These are phyloP conservation scores for Clarias batrachus DNA, from an alignment of 2,113 vertebrate genomes.

Conservation along the genomic window DNA sequence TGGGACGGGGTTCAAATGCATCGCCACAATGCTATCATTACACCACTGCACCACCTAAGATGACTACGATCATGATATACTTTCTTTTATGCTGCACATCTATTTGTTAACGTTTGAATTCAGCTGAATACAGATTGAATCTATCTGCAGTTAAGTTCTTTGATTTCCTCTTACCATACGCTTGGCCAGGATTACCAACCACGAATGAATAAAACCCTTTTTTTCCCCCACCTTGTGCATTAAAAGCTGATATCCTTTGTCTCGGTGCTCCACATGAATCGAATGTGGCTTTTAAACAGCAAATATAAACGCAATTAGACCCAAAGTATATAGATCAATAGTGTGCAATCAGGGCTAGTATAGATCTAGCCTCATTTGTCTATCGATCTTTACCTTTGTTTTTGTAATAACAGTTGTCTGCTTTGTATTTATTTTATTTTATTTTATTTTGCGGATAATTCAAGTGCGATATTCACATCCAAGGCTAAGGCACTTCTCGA, in stretches of 20 bases:
- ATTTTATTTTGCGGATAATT: not conserved
- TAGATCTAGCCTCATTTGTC: not conserved
- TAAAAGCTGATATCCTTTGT: not conserved
- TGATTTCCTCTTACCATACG: not conserved
- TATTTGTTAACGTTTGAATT: not conserved
- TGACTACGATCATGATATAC: too few relatives aligned
- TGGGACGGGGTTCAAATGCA: too few relatives aligned
- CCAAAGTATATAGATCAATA: not conserved
- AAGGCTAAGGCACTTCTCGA: not conserved
- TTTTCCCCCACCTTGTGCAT: not conserved
- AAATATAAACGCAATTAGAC: slow-evolving; percentile 1
- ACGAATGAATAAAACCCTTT: not conserved
- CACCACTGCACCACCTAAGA: too few relatives aligned
- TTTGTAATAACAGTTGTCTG: not conserved
- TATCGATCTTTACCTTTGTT: not conserved
- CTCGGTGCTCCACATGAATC: not conserved
- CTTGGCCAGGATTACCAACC: not conserved
- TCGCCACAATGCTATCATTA: too few relatives aligned
- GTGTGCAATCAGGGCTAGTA: not conserved
- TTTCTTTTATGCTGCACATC: not conserved
- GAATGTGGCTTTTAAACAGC: not conserved
- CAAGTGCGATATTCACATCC: not conserved
- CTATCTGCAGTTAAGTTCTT: not conserved
- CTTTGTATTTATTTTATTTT: not conserved
- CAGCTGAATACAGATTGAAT: not conserved